Evolutionary conservation across 2,113 vertebrate species (phyloP).

Genomic region (Felis chaus): DNA sequence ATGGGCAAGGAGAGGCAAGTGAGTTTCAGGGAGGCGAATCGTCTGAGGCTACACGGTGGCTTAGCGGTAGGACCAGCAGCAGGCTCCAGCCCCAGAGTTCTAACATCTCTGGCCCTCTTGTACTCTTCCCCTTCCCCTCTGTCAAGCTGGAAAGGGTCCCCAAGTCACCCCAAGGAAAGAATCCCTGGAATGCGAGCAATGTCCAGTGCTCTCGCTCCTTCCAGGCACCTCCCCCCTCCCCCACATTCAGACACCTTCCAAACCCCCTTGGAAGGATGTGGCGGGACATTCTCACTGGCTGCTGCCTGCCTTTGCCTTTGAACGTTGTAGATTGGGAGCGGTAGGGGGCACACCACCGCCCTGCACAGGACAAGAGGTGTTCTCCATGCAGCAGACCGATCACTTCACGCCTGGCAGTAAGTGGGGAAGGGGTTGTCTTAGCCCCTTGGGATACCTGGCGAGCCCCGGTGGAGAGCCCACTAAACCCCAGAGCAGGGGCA

Average conservation of each 20-base stretch:
- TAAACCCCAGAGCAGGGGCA: neutral
- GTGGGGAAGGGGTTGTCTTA: neutral
- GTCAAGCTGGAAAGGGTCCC: neutral
- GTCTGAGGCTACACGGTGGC: accelerated
- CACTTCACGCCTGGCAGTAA: neutral
- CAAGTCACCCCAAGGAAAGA: neutral
- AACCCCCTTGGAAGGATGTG: neutral
- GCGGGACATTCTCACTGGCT: neutral
- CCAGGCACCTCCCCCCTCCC: neutral
- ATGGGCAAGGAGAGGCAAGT: neutral
- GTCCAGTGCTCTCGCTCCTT: neutral
- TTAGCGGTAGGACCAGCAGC: no score
- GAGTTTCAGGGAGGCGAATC: neutral
- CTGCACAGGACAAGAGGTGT: neutral
- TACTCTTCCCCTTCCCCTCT: neutral
- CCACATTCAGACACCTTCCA: neutral
- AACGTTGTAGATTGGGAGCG: neutral
- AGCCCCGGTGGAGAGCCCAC: no score
- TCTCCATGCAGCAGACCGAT: neutral
- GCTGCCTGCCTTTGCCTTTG: neutral
- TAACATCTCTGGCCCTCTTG: neutral
- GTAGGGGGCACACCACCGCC: neutral
- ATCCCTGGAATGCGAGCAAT: neutral
- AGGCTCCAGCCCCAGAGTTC: neutral
- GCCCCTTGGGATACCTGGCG: neutral